These are phyloP conservation scores for Melanotus villosus DNA, from an alignment of 2,888 invertebrate genomes.

Conservation along the genomic window DNA sequence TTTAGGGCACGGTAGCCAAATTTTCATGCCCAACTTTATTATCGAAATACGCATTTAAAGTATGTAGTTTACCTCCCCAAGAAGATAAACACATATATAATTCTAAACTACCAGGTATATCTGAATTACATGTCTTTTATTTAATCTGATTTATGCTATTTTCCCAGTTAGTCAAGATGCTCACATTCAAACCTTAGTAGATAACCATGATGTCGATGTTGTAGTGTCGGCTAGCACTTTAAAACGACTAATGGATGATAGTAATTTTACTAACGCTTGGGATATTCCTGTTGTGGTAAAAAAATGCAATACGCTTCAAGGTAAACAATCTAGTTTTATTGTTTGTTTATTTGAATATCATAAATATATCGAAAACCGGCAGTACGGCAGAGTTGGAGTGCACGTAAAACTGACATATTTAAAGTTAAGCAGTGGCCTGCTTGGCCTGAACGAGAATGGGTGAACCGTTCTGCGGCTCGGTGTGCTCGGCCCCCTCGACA, in stretches of 20 bases:
- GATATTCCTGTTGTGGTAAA: slow-evolving; percentile 61
- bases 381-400: no score
- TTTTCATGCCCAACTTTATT: slow-evolving; percentile 46
- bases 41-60: slow-evolving; percentile 34
- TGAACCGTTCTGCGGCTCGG: no score
- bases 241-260: slow-evolving; percentile 60
- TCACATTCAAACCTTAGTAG: slow-evolving; percentile 55
- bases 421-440: no score
- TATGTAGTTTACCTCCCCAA: slow-evolving; percentile 27
- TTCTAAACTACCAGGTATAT: slow-evolving; percentile 54
- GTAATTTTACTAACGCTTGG: slow-evolving; percentile 58
- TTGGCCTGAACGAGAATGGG: no score
- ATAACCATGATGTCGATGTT: slow-evolving; percentile 56
- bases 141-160: no score
- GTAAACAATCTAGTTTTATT: slow-evolving; percentile 43
- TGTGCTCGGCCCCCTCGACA: no score
- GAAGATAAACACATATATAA: slow-evolving; percentile 28
- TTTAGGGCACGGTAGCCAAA: slow-evolving; percentile 50
- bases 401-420: no score
- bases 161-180: slow-evolving; percentile 61
- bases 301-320: slow-evolving; percentile 41
- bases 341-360: no score
- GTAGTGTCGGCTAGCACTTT: slow-evolving; percentile 61
- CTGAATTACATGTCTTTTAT: no score
- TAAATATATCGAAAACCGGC: no score